Evolutionary conservation across 2,888 invertebrate species (phyloP), one percentile per base, ranked within the genome.

Genomic region (Sinelater perroti): DNA sequence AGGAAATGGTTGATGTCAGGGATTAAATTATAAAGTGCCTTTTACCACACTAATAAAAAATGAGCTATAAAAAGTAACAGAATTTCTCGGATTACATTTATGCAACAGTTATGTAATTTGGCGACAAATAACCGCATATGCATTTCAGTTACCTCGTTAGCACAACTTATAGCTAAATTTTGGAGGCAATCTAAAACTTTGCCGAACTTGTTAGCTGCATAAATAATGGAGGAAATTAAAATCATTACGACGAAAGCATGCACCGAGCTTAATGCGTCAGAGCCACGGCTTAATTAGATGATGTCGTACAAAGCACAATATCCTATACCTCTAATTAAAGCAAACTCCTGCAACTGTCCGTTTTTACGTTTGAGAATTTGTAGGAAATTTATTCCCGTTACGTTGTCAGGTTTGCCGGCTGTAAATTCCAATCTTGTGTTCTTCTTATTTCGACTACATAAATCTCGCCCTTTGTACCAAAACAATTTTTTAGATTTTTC

Each of bases 371-470:
- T 13, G 24, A 10, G 35, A 49, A 18, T 49, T 20, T 36, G 35
- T 49, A 16, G 16, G 26, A 49, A 56, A 56, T 56, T 56, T 56
- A 56, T 56, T 31, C 52, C 44, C 28, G 14, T 17, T 21, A 33
- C 38, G 50, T 46, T 26, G 30, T 31, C 24, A 30, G 3, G 24
- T 40, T 40, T 16, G 16, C 26, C 45, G 6, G 56, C 45, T 56
- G 45, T 56, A 56, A 56, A 56, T 56, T 56, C 56, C 36, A 11
- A 51, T 44, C 10, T 50, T 51, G 51, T 28, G 42, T 56, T 51
- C 50, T 31, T 28, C 20, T 21, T 20, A 28, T 24, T 18, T 33
- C 17, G 31, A 26, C 45, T 44, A 56, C 51, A 56, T 45, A 52
- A 45, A 51, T 51, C 56, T 38, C 7, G 14, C 50, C 51, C 26